Percentiles rank a stretch among this genome's conserved stretches.
These are phyloP conservation scores for Drosophila littoralis DNA, from an alignment of 1,140 invertebrate species.

Conservation along the genomic window DNA sequence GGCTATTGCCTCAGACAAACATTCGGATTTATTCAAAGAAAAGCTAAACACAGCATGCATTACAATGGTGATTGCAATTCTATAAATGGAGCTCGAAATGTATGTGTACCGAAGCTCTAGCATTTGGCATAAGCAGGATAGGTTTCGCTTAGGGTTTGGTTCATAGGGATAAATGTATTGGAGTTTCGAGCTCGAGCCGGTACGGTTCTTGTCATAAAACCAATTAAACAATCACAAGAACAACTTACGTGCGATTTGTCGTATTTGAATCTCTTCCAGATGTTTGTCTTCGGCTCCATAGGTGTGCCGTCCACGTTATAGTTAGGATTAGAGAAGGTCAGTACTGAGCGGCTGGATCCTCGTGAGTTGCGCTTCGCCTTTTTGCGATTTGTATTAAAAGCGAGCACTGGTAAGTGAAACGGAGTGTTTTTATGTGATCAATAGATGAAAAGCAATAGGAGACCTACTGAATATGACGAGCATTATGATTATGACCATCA, in stretches of 20 bases:
- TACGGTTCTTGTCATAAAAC: too few species aligned
- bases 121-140: too few species aligned
- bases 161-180: not conserved
- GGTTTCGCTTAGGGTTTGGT: too few species aligned
- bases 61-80: too few species aligned
- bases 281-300: constrained; percentile 87
- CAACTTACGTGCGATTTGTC: constrained; percentile 88
- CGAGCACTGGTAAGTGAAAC: constrained; percentile 82
- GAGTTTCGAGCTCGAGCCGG: too few species aligned
- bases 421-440: not conserved
- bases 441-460: not conserved
- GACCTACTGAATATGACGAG: constrained; percentile 79
- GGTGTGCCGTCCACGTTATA: constrained; percentile 85
- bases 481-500: constrained; percentile 79
- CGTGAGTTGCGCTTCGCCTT: constrained; percentile 87
- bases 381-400: constrained; percentile 86
- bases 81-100: too few species aligned
- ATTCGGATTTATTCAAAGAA: too few species aligned
- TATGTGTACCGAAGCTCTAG: too few species aligned
- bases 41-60: too few species aligned
- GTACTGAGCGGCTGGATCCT: constrained; percentile 87
- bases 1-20: too few species aligned
- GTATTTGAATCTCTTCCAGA: constrained; percentile 90
- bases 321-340: constrained; percentile 92
- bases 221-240: not conserved